phyloP scores from a whole-genome alignment of 2,888 invertebrate species.

The Mimachlamys varia region DNA sequence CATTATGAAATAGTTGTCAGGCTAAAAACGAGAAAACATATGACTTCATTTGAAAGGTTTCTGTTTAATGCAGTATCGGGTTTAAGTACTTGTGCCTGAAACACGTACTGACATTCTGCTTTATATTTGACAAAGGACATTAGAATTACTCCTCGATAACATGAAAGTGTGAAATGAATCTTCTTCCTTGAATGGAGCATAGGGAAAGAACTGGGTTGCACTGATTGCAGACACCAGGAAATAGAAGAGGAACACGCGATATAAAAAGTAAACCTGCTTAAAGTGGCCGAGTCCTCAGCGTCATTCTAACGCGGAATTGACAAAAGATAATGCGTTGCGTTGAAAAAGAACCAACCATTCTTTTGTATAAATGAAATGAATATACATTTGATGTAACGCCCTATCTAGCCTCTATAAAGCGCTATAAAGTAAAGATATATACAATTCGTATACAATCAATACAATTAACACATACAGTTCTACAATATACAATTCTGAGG shows the following conservation, averaged over 20 bases:
- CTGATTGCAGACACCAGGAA: background rate
- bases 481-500: too few species aligned
- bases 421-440: too few species aligned
- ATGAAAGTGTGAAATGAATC: background rate
- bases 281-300: background rate
- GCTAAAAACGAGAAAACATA: background rate
- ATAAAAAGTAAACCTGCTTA: background rate
- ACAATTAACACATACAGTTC: too few species aligned
- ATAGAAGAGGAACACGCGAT: background rate
- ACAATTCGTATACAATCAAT: too few species aligned
- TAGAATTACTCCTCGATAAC: background rate
- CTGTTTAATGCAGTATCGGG: background rate
- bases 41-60: background rate
- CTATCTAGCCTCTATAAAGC: too few species aligned
- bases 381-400: too few species aligned
- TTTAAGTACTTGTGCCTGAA: background rate
- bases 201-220: background rate
- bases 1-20: background rate
- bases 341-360: background rate
- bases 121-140: slow-evolving; percentile 19
- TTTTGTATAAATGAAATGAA: too few species aligned
- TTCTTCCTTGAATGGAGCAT: background rate
- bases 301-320: background rate
- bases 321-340: background rate
- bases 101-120: background rate